phyloP scores from a whole-genome alignment of 2,888 invertebrate genomes.

The Plagodis dolabraria region DNA sequence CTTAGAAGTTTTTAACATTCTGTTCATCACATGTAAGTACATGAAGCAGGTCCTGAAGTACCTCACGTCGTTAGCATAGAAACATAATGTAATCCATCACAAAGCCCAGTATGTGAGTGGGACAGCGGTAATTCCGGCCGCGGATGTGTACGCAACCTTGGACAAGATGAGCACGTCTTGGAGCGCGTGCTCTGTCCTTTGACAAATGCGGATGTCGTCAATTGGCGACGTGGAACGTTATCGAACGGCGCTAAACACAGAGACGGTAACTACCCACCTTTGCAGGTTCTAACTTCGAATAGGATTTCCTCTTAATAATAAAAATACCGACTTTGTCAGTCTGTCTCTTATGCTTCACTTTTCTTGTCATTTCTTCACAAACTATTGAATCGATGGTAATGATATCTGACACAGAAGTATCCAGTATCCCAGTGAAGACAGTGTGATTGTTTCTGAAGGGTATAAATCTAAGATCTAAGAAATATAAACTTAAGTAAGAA shows the following conservation, averaged over 20 bases:
- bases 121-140: slow-evolving; percentile 54
- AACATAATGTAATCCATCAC: slow-evolving; percentile 41
- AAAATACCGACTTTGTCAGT: too few relatives aligned
- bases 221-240: slow-evolving; percentile 74
- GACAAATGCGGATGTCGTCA: slow-evolving; percentile 82
- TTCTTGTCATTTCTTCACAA: too few relatives aligned
- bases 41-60: background rate
- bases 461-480: too few relatives aligned
- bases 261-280: slow-evolving; percentile 59
- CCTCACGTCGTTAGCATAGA: slow-evolving; percentile 19
- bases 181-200: slow-evolving; percentile 79
- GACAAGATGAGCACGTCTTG: slow-evolving; percentile 74
- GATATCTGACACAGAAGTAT: too few relatives aligned
- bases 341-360: too few relatives aligned
- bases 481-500: too few relatives aligned
- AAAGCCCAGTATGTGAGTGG: slow-evolving; percentile 52
- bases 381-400: too few relatives aligned
- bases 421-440: too few relatives aligned
- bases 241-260: slow-evolving; percentile 81
- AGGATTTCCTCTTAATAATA: too few relatives aligned
- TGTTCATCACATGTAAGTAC: too few relatives aligned
- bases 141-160: slow-evolving; percentile 76
- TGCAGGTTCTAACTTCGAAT: slow-evolving; percentile 24
- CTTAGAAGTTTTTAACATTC: too few relatives aligned
- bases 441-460: too few relatives aligned